These are phyloP conservation scores for Lasioglossum pauxillum DNA, from an alignment of 2,888 invertebrate genomes.

Conservation along the genomic window DNA sequence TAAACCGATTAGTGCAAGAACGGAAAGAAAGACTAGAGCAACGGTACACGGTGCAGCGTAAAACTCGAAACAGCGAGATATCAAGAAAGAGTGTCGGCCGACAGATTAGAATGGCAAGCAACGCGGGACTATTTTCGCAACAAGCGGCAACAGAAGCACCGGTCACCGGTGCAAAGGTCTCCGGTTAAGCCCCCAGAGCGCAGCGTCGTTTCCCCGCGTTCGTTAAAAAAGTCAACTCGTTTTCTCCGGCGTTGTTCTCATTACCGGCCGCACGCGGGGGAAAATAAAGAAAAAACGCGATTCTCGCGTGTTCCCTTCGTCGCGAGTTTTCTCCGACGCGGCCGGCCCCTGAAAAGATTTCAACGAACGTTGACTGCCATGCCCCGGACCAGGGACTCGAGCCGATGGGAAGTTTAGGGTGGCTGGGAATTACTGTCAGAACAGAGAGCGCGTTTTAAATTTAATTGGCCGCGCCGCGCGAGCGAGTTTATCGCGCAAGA, in stretches of 20 bases:
- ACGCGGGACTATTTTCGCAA: constrained; percentile 8
- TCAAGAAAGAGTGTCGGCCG: not conserved
- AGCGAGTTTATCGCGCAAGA: constrained; percentile 36
- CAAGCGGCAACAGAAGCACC: not conserved
- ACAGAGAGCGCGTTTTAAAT: constrained; percentile 35
- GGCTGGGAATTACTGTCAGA: constrained; percentile 38
- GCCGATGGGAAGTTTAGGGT: constrained; percentile 27
- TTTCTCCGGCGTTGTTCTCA: not conserved
- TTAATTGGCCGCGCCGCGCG: constrained; percentile 49
- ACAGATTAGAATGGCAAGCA: constrained; percentile 1
- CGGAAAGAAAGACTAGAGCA: not conserved
- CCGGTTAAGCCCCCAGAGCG: not conserved
- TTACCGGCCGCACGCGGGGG: constrained; percentile 16
- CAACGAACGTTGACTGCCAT: not conserved
- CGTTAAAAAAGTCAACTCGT: constrained; percentile 37
- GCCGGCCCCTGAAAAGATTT: not conserved
- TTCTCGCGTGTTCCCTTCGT: not conserved
- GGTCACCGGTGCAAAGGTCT: not conserved
- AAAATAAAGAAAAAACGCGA: not conserved
- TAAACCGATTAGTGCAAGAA: not conserved
- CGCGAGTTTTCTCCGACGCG: not conserved
- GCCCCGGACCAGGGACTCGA: not conserved
- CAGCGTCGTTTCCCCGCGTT: constrained; percentile 1
- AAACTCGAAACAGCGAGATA: not conserved
- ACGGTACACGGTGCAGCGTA: not conserved